These are phyloP conservation scores for Corythornis cristatus DNA, from an alignment of 2,113 vertebrate species.

Conservation along the genomic window DNA sequence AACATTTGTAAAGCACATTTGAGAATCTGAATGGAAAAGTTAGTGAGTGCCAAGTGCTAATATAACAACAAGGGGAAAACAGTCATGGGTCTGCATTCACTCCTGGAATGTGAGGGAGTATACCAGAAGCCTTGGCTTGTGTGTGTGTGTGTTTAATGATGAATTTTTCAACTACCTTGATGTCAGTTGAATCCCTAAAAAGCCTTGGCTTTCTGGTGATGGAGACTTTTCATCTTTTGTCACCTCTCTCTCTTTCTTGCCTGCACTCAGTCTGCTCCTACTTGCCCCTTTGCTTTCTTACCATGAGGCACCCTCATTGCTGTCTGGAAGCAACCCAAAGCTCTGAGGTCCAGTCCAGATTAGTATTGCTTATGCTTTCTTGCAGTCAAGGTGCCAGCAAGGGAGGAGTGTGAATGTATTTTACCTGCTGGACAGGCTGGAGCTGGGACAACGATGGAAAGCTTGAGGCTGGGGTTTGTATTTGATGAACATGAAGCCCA, in stretches of 20 bases:
- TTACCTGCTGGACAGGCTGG: background rate
- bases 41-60: background rate
- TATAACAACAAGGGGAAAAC: background rate
- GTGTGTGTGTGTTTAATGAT: background rate
- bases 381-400: background rate
- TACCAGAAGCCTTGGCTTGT: background rate
- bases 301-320: rapidly evolving
- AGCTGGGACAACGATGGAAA: background rate
- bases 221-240: background rate
- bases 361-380: background rate
- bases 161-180: background rate
- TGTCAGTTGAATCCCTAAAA: background rate
- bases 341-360: background rate
- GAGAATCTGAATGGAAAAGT: background rate
- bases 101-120: background rate
- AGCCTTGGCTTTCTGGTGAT: background rate
- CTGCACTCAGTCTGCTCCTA: background rate
- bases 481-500: background rate
- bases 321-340: background rate
- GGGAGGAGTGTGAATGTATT: background rate
- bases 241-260: background rate
- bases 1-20: background rate
- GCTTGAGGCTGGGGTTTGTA: background rate
- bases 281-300: rapidly evolving
- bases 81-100: background rate